These are phyloP conservation scores for Mactromeris polynyma DNA, from an alignment of 2,888 invertebrate genomes.

Conservation along the genomic window DNA sequence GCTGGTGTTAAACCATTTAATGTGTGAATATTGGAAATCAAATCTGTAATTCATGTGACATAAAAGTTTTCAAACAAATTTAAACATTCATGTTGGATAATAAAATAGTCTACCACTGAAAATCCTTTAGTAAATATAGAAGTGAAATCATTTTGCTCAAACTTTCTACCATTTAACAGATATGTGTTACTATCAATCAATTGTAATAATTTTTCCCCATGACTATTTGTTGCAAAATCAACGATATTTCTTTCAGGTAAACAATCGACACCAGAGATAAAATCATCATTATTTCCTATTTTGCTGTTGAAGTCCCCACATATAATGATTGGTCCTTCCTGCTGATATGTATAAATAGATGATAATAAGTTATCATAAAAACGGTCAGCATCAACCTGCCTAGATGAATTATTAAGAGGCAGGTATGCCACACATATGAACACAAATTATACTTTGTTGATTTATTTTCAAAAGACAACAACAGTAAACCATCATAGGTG, in stretches of 20 bases:
- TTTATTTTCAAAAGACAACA: too few relatives aligned
- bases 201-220: neutral
- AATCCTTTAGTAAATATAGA: conserved; percentile 10
- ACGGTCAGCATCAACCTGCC: too few relatives aligned
- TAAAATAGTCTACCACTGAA: too few relatives aligned
- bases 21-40: neutral
- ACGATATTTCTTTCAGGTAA: neutral
- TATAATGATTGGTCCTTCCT: neutral
- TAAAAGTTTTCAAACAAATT: neutral
- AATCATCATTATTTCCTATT: conserved; percentile 5
- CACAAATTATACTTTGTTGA: too few relatives aligned
- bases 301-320: conserved; percentile 13
- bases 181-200: conserved; percentile 12
- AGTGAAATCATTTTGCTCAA: conserved; percentile 1
- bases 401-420: too few relatives aligned
- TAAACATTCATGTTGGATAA: neutral
- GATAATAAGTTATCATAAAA: too few relatives aligned
- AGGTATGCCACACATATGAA: too few relatives aligned
- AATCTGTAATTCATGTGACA: neutral
- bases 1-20: neutral
- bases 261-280: neutral
- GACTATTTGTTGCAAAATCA: conserved; percentile 1
- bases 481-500: too few relatives aligned
- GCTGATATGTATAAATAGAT: too few relatives aligned
- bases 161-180: conserved; percentile 16